These are phyloP conservation scores for Entomobrya multifasciata DNA, from an alignment of 2,888 invertebrate genomes.

Conservation along the genomic window DNA sequence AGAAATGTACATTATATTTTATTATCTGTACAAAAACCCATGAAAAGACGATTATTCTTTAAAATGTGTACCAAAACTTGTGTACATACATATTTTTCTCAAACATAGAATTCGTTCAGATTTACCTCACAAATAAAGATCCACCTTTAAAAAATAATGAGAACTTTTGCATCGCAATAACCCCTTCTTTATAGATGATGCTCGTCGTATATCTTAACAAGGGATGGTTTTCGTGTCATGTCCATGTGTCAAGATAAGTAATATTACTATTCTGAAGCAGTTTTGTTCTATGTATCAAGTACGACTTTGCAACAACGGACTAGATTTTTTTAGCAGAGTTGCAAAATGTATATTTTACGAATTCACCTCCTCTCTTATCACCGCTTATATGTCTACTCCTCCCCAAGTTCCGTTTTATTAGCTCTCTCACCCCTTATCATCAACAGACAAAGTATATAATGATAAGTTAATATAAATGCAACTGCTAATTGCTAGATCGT, in stretches of 20 bases:
- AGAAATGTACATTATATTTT: not conserved
- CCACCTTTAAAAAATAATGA: slow-evolving; percentile 48
- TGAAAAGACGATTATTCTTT: slow-evolving; percentile 38
- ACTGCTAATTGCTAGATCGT: slow-evolving; percentile 44
- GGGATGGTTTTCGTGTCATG: slow-evolving; percentile 66
- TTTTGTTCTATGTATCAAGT: not conserved
- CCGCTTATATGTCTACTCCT: slow-evolving; percentile 39
- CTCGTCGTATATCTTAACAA: slow-evolving; percentile 64
- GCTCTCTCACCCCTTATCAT: slow-evolving; percentile 6
- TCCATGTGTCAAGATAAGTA: slow-evolving; percentile 62
- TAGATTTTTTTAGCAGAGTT: too few species aligned
- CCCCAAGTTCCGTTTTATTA: slow-evolving; percentile 60
- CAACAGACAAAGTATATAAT: not conserved
- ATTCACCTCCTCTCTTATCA: not conserved
- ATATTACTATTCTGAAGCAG: slow-evolving; percentile 7
- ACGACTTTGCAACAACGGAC: not conserved
- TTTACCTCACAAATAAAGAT: not conserved
- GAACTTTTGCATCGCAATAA: slow-evolving; percentile 45
- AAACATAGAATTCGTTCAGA: not conserved
- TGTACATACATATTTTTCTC: slow-evolving; percentile 17
- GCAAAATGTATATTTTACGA: not conserved
- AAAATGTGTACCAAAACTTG: not conserved
- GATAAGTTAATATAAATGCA: slow-evolving; percentile 1
- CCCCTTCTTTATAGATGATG: not conserved
- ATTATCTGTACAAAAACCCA: not conserved